Evolutionary conservation across 1,140 invertebrate genomes (phyloP).

Genomic region (Tachypleus tridentatus): DNA sequence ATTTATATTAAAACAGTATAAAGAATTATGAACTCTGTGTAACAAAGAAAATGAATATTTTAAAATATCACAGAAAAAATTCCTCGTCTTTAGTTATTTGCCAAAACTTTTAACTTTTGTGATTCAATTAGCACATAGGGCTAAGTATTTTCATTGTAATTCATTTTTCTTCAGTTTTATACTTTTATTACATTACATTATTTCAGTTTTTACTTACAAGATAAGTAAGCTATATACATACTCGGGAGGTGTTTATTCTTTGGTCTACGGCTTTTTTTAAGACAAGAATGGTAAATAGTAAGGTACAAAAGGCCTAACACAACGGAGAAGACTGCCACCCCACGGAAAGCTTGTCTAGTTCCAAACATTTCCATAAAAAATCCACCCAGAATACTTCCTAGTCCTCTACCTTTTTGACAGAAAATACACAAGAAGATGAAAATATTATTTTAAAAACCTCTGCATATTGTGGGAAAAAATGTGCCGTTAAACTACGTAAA

Average conservation of each 20-base stretch:
- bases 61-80: not conserved
- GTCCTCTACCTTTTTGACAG: conserved; percentile 9
- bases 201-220: not conserved
- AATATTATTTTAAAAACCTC: too few species aligned
- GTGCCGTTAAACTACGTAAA: not conserved
- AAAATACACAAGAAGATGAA: too few species aligned
- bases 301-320: conserved; percentile 13
- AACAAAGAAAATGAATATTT: not conserved
- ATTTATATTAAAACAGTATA: not conserved
- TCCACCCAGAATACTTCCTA: conserved; percentile 12
- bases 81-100: not conserved
- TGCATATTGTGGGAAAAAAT: not conserved
- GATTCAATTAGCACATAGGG: too few species aligned
- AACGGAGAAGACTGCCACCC: conserved; percentile 14
- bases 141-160: too few species aligned
- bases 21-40: not conserved
- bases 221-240: not conserved
- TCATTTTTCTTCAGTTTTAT: too few species aligned
- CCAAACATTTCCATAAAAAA: conserved; percentile 8
- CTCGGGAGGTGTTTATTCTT: conserved; percentile 3
- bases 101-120: too few species aligned
- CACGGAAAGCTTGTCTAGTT: conserved; percentile 10
- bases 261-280: conserved; percentile 8
- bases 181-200: too few species aligned
- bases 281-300: conserved; percentile 9